Base-by-base conservation (phyloP, 2,113 vertebrate genomes). In the Gadus chalcogrammus region DNA sequence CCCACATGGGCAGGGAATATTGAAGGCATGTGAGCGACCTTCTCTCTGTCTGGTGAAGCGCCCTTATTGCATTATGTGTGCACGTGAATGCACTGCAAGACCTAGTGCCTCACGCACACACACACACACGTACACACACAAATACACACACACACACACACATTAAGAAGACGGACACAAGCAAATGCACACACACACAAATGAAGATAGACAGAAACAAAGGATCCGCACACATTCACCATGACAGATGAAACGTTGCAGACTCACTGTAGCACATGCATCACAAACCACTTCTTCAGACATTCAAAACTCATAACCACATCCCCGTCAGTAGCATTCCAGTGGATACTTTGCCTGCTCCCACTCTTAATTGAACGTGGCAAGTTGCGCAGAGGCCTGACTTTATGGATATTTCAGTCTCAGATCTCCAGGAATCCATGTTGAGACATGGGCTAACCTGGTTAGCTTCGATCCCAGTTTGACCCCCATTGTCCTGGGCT, bases 401-500 rank as follows among this genome's bases (percentile, higher is more conserved):
- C 77, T 70, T 75, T 76, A 61, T 67, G 79, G 73, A 82, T 60
- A 15, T 80, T 82, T 71, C 74, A 88, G 84, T 87, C 77, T 62
- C 17, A 86, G 79, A 75, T 61, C 82, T 73, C 74, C 77, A 75
- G 80, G 76, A 27, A 79, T 78, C 68, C 53, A 48, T 48, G 6
- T 48, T 9, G 42, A 13, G 12, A 13, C 8, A 13, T 9, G 42
- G 71, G 69, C 71, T 80, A 86, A 88, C 86, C 85, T 84, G 88
- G 70, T 76, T 84, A 87, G 84, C 81, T n/a, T 79, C 53, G 67
- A 81, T 84, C 85, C 86, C 83, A 79, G 81, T 68, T 79, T 69
- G 77, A 70, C 31, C 82, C 69, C 22, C 82, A 77, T 88, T 88
- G 89, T 83, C 90, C 77, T 75, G 72, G 64, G 60, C 67, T 61